Conservation (phyloP, 2,113 vertebrate species). For the Vidua chalybeata region DNA sequence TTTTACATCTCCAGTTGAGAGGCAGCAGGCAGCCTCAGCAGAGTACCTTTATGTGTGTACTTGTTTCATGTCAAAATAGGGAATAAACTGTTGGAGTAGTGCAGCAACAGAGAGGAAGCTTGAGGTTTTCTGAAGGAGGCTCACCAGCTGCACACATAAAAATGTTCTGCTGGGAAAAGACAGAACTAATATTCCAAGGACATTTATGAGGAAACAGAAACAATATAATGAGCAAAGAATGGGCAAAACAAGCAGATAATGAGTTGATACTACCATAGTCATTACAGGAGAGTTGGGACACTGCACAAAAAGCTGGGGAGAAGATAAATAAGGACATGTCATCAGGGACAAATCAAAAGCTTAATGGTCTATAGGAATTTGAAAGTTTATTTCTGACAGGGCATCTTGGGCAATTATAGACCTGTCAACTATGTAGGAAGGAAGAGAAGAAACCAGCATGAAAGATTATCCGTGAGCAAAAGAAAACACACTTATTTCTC, state of each 20-base stretch:
- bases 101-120: conserved; percentile 4
- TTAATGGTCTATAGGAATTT: conserved; percentile 19
- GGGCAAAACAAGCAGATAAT: conserved; percentile 42
- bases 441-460: neutral
- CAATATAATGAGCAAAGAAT: conserved; percentile 21
- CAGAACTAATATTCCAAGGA: conserved; percentile 48
- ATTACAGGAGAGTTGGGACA: conserved; percentile 7
- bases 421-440: neutral
- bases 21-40: conserved; percentile 65
- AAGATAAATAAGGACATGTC: neutral
- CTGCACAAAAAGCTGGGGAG: neutral
- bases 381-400: conserved; percentile 15
- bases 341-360: conserved; percentile 11
- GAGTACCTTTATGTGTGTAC: conserved; percentile 56
- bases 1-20: conserved; percentile 65
- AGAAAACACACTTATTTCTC: neutral
- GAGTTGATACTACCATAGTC: neutral
- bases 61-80: conserved; percentile 60
- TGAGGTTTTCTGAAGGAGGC: conserved; percentile 49
- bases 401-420: neutral
- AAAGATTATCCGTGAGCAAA: neutral
- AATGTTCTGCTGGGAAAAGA: conserved; percentile 36
- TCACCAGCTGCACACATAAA: conserved; percentile 63
- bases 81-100: conserved; percentile 49
- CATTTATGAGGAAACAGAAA: conserved; percentile 24